Conservation (phyloP, 2,797 vertebrate genomes). For the Lepidocolaptes lacrymiger region DNA sequence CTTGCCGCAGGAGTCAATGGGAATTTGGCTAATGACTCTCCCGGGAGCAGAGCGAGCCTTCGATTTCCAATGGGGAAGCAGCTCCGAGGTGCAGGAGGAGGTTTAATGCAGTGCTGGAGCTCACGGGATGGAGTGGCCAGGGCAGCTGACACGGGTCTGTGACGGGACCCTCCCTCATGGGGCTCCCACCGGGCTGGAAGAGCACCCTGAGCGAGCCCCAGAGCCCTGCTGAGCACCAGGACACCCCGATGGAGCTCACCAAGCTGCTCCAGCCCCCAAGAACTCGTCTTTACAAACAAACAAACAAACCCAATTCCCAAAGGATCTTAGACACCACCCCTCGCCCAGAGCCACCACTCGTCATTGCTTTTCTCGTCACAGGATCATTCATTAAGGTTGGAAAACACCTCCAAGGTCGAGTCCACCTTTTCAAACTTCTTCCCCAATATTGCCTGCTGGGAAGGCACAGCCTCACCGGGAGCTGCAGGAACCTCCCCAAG, state of each 20-base stretch:
- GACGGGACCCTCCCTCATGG: rapidly evolving
- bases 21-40: background rate
- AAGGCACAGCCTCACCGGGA: rapidly evolving
- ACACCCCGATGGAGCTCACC: background rate
- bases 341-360: background rate
- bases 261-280: background rate
- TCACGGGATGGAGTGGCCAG: rapidly evolving
- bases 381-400: background rate
- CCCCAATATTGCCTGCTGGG: background rate
- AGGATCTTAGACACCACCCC: too few relatives aligned
- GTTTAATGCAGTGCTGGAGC: background rate
- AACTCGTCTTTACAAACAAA: background rate
- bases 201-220: background rate
- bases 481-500: background rate
- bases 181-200: rapidly evolving
- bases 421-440: background rate
- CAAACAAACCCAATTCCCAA: background rate
- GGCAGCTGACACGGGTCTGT: rapidly evolving
- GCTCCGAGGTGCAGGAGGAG: background rate
- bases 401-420: background rate
- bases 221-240: background rate
- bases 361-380: background rate
- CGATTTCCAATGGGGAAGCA: background rate
- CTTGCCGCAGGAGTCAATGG: background rate
- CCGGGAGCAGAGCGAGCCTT: background rate